Base-by-base conservation (phyloP, 2,113 vertebrate genomes). In the Percina caprodes region DNA sequence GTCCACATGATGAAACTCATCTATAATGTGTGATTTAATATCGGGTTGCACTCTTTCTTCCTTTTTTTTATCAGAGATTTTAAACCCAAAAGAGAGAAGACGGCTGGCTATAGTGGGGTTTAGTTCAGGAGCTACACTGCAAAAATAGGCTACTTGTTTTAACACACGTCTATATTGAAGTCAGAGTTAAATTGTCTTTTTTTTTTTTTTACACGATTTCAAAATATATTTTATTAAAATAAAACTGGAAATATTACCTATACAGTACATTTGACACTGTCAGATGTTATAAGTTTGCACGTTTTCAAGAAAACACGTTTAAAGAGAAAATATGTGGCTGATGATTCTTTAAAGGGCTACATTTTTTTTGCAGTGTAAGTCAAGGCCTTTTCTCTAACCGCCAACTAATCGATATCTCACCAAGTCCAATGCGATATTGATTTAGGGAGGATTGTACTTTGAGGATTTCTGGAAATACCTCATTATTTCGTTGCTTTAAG, bases 11-110 rank as follows among this genome's bases (percentile, higher is more conserved):
- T 93, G 94, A 94, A 94, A 93, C 92, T 93, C 94, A 94, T 94
- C 92, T 93, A 94, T 94, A 94, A 94, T 93, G 91, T 94, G 91
- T 92, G 91, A 93, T 94, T 96, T 93, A 94, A 95, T 93, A 94
- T 93, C 88, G 88, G 83, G 74, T 77, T 86, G 79, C 86, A 79
- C 74, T 78, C 23, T 33, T 66, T 30, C 30, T 30, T 30, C 30
- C 4, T 49, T 75, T 3, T 67, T 52, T 59, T 75, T 74, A 33
- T 42, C 70, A 14, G 48, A 69, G 56, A 82, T 76, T 88, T 88
- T 85, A 84, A 89, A 75, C 73, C 66, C 60, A 85, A 88, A 89
- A 82, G 65, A 88, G 59, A 77, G 48, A 14, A 83, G 68, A 54
- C 23, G 23, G 56, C 18, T 61, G 48, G 58, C 15, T 24, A 19